Conservation (phyloP, 2,113 vertebrate species). For the Columba janthina region DNA sequence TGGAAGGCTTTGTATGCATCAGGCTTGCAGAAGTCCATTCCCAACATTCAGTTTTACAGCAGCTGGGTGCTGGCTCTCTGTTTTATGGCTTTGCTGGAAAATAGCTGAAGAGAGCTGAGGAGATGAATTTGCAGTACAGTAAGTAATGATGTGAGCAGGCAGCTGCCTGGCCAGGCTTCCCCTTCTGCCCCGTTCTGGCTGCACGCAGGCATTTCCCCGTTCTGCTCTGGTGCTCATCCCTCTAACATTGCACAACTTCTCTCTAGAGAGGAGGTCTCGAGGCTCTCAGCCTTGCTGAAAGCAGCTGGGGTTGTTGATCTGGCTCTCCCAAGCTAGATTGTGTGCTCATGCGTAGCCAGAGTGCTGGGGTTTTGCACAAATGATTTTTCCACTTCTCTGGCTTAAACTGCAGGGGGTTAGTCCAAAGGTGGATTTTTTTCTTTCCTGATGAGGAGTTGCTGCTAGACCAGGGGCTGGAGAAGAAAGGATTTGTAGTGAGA, state of each 20-base stretch:
- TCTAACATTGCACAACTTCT: background rate
- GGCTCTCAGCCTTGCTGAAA: background rate
- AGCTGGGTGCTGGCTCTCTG: background rate
- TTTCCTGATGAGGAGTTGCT: background rate
- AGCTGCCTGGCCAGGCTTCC: conserved; percentile 37
- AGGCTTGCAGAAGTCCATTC: background rate
- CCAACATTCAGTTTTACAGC: background rate
- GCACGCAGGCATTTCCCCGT: background rate
- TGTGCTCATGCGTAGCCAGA: background rate
- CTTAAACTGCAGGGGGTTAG: background rate
- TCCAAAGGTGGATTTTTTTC: background rate
- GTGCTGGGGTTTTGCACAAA: background rate
- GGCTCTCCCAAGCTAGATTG: background rate
- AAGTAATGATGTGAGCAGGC: conserved; percentile 38
- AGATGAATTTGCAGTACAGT: background rate
- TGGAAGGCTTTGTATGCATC: background rate
- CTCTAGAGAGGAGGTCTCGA: background rate
- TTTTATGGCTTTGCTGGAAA: background rate
- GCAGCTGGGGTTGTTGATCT: background rate
- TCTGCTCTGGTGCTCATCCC: background rate
- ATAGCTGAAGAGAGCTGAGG: background rate
- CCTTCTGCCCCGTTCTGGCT: conserved; percentile 9
- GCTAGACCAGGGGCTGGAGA: background rate
- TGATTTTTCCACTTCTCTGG: conserved; percentile 45
- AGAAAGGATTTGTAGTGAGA: background rate